Percentiles rank a stretch among this genome's conserved stretches.
phyloP scores from a whole-genome alignment of 2,888 invertebrate genomes.

The Cheilosia scutellata region DNA sequence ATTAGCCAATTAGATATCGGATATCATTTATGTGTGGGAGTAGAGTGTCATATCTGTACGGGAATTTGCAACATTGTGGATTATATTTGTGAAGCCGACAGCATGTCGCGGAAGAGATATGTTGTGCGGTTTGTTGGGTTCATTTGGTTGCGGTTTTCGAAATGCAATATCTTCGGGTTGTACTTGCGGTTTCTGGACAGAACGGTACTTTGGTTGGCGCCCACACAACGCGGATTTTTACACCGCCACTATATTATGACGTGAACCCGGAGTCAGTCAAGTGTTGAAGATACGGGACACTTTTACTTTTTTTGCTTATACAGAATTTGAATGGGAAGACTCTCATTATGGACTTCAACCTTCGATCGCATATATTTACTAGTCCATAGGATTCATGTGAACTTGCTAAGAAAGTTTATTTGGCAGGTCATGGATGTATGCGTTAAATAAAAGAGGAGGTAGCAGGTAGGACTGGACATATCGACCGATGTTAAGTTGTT shows the following conservation, averaged over 20 bases:
- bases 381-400: too few relatives aligned
- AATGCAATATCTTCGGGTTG: conserved; percentile 66
- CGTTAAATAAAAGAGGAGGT: too few relatives aligned
- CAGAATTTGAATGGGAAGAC: too few relatives aligned
- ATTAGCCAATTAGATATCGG: conserved; percentile 63
- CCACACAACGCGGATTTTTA: conserved; percentile 71
- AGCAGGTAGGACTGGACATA: too few relatives aligned
- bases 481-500: too few relatives aligned
- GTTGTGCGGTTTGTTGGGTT: conserved; percentile 60
- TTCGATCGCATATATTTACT: too few relatives aligned
- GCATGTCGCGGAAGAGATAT: conserved; percentile 45
- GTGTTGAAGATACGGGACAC: conserved; percentile 3
- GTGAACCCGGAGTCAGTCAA: conserved; percentile 36
- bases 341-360: too few relatives aligned
- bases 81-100: conserved; percentile 42
- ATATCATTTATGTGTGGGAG: conserved; percentile 62
- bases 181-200: conserved; percentile 53
- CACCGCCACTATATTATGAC: conserved; percentile 9
- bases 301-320: not conserved
- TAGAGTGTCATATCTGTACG: conserved; percentile 38
- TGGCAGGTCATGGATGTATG: too few relatives aligned
- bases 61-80: conserved; percentile 15
- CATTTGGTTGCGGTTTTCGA: conserved; percentile 51
- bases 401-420: too few relatives aligned
- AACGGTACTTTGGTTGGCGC: conserved; percentile 59